These are phyloP conservation scores for Darevskia nairensis DNA, from an alignment of 2,797 vertebrate genomes.

Conservation along the genomic window DNA sequence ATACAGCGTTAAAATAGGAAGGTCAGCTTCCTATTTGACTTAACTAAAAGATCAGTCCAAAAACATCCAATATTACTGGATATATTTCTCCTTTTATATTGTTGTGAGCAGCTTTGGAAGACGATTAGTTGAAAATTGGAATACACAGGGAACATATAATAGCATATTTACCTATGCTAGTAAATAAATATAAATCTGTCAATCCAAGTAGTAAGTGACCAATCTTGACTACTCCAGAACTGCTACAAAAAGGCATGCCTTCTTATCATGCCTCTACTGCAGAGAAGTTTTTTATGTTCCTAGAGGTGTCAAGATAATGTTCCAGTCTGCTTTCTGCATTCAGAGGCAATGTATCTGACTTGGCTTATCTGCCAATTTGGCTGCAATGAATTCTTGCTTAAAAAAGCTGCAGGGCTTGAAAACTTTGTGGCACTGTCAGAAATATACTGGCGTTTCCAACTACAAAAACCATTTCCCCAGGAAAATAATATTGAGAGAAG, in stretches of 20 bases:
- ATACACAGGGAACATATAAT: too few species aligned
- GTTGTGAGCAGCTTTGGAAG: too few species aligned
- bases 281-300: neutral
- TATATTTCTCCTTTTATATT: neutral
- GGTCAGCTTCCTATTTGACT: neutral
- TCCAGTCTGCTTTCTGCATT: constrained; percentile 14
- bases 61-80: neutral
- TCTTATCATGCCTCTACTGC: too few species aligned
- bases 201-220: neutral
- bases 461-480: neutral
- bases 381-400: neutral
- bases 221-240: neutral
- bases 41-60: neutral
- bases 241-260: neutral
- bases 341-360: constrained; percentile 6
- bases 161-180: too few species aligned
- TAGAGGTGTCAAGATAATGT: constrained; percentile 5
- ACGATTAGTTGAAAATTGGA: too few species aligned
- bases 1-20: neutral
- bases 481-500: neutral
- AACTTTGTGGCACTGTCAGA: neutral
- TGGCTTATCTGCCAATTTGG: constrained; percentile 1
- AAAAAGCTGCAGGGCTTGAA: neutral
- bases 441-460: neutral
- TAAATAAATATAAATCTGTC: neutral